Base-by-base conservation (phyloP, 2,797 vertebrate species). In the Cheracebus regulus region DNA sequence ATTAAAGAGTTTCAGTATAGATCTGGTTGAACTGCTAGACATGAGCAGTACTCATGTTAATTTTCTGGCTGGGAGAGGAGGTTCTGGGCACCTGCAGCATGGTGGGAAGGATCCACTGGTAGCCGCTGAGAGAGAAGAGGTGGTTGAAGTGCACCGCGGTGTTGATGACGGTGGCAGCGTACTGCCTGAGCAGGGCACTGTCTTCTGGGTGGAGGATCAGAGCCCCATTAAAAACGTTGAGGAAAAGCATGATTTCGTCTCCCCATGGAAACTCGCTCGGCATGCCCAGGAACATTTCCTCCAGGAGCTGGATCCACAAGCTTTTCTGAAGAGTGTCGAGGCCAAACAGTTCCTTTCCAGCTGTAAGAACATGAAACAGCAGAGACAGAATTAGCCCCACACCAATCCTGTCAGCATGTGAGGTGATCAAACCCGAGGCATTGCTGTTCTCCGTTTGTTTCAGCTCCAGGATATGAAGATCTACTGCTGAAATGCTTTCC, bases 241-340 rank as follows among this genome's bases (percentile, higher is more conserved):
- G 99, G 98, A 99, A 99, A 26, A 99, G 99, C 99, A 99, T 99
- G 98, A 99, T 99, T 98, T 99, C 99, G 41, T 99, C 99, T 0
- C 99, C 99, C 99, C 99, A 99, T 0, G 99, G 99, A 93, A 99
- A 99, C 98, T 99, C 99, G 11, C 99, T 99, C 36, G 99, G 99
- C 99, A 99, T 99, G 93, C 99, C 99, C 96, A 99, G 99, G 94
- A 99, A 99, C 99, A 99, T 99, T 98, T 99, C 99, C 98, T 99
- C 99, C 92, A 99, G 98, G 50, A 99, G 99, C 97, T 99, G 99
- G 98, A 99, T 99, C 99, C 99, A 99, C 98, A 99, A 97, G 96
- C 99, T 99, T 98, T 99, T 99, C 98, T 99, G 99, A 86, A 99
- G 99, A 10, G 99, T 99, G 98, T 99, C 99, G 13, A 99, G 98